Base-by-base conservation (phyloP, 2,888 invertebrate genomes). In the Alsophila aescularia region DNA sequence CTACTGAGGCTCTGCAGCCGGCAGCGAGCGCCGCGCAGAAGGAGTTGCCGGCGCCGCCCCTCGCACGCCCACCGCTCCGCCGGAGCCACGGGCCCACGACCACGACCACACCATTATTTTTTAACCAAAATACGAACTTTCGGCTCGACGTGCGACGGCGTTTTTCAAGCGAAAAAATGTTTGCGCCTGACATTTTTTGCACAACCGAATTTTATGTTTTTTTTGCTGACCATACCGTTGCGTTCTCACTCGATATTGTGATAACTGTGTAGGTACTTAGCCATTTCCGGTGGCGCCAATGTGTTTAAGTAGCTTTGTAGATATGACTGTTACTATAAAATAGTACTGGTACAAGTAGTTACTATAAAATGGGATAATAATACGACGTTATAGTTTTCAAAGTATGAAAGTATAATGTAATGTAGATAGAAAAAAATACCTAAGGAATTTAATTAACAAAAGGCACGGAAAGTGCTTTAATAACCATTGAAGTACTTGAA, bases 1-100 rank as follows among this genome's bases (percentile, higher is more conserved):
- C 73, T 71, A 74, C 70, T 69, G 67, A 60, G 66, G 70, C 72
- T 72, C 73, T 72, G 74, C 72, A 70, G 64, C 66, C 62, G 72
- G 67, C 79, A 76, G 77, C 74, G 37, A 16, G 53, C 51, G 51
- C 53, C 58, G 62, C 58, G 15, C 58, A 60, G 63, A 57, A 64
- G 69, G 66, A 58, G 64, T 60, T 35, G 32, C 58, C 41, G 56
- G 58, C 50, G 42, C 73, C 79, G 67, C 66, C 65, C 65, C 52
- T 58, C 60, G 66, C 52, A 69, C 75, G 76, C 79, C 79, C 73
- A 69, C 75, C 76, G 71, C 70, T 64, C 70, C 58, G 51, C 55
- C 58, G 50, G 57, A 55, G 59, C 52, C 36, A 34, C 49, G 41
- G 44, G 15, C 18, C 12, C 39, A 34, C 45, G 48, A 72, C 70